phyloP scores from a whole-genome alignment of 2,113 vertebrate genomes.

The Equus przewalskii region DNA sequence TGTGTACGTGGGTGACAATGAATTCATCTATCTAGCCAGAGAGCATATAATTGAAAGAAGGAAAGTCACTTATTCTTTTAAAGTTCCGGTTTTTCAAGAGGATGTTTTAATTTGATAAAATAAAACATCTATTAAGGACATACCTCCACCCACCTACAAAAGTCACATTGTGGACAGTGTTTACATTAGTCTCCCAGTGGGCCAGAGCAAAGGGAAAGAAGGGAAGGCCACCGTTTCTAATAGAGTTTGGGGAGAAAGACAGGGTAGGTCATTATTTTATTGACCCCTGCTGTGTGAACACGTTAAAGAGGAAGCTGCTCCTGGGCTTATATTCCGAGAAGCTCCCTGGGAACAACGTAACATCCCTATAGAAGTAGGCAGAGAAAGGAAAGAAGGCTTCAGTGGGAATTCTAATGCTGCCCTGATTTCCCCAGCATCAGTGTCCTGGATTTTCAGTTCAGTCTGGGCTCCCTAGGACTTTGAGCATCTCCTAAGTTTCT shows the following conservation, averaged over 20 bases:
- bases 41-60: slow-evolving; percentile 11
- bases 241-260: neutral
- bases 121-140: neutral
- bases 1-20: slow-evolving; percentile 56
- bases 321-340: neutral
- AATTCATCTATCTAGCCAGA: slow-evolving; percentile 53
- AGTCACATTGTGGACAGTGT: neutral
- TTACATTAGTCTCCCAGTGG: neutral
- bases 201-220: neutral
- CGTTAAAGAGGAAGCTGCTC: neutral
- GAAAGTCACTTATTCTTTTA: neutral
- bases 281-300: neutral
- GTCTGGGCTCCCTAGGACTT: neutral
- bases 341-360: neutral
- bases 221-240: neutral
- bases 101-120: slow-evolving; percentile 55
- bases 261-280: neutral
- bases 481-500: neutral
- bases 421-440: neutral
- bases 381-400: neutral
- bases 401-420: neutral
- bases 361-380: neutral
- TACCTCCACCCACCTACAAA: neutral
- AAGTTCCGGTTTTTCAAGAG: slow-evolving; percentile 3
- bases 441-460: neutral